Conservation (phyloP, 2,113 vertebrate species). For the Microtus montanus region DNA sequence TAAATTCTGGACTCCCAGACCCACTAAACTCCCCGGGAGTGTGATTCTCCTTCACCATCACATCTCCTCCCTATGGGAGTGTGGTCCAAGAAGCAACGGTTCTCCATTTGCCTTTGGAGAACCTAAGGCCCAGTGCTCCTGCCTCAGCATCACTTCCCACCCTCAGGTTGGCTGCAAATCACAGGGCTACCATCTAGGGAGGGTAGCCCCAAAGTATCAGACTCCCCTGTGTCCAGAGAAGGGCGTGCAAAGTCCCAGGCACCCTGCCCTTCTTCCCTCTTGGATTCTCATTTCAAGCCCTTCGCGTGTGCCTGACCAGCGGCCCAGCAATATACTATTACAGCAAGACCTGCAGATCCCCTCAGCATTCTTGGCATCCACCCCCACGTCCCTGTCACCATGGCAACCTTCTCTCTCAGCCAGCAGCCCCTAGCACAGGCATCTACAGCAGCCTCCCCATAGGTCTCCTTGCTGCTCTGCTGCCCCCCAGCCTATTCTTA, state of each 20-base stretch:
- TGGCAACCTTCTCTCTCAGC: background rate
- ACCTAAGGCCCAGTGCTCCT: too few species aligned
- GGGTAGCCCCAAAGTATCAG: background rate
- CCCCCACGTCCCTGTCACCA: conserved; percentile 23
- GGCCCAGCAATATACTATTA: background rate
- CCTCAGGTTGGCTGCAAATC: background rate
- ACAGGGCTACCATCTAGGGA: background rate
- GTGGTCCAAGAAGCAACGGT: background rate
- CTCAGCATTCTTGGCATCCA: conserved; percentile 30
- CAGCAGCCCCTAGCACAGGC: background rate
- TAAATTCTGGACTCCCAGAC: background rate
- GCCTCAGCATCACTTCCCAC: background rate
- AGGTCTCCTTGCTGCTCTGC: background rate
- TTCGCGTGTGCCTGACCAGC: background rate
- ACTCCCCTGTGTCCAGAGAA: fast-evolving
- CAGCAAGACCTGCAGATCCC: background rate
- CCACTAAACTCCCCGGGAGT: background rate
- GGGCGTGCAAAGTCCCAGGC: background rate
- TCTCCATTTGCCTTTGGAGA: background rate
- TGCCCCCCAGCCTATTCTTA: background rate
- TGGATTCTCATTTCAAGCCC: background rate
- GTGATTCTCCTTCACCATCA: background rate
- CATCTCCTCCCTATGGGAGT: background rate
- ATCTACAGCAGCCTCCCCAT: conserved; percentile 6
- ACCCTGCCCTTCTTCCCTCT: background rate